phyloP scores from a whole-genome alignment of 2,888 invertebrate species.

The Phyllotreta striolata region DNA sequence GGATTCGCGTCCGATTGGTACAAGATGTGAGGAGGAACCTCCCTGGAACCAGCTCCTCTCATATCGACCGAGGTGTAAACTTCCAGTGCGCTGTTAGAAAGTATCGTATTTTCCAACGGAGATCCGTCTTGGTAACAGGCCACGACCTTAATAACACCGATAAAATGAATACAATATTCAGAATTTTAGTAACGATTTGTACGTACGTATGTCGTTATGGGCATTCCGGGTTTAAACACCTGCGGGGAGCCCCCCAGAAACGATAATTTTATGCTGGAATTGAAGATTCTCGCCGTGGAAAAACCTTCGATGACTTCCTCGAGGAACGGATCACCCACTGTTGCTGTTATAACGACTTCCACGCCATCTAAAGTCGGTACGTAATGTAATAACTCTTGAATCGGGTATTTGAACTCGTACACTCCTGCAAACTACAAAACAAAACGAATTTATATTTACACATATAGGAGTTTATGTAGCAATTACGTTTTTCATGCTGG shows the following conservation, averaged over 20 bases:
- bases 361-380: slow-evolving; percentile 76
- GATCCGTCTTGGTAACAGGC: slow-evolving; percentile 94
- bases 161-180: slow-evolving; percentile 4
- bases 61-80: slow-evolving; percentile 71
- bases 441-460: slow-evolving; percentile 10
- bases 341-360: slow-evolving; percentile 84
- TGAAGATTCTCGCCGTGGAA: slow-evolving; percentile 86
- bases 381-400: slow-evolving; percentile 76
- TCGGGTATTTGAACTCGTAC: slow-evolving; percentile 85
- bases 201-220: slow-evolving; percentile 83
- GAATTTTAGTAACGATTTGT: neutral
- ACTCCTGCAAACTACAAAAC: slow-evolving; percentile 82
- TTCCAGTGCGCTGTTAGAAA: slow-evolving; percentile 72
- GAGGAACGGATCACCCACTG: slow-evolving; percentile 86
- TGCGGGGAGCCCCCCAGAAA: slow-evolving; percentile 92
- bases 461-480: neutral
- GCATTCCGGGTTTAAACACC: slow-evolving; percentile 95
- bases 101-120: slow-evolving; percentile 70
- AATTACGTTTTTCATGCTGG: slow-evolving; percentile 78
- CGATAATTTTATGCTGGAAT: slow-evolving; percentile 82
- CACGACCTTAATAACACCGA: slow-evolving; percentile 68
- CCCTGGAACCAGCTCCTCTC: slow-evolving; percentile 70
- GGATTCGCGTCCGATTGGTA: slow-evolving; percentile 71
- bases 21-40: slow-evolving; percentile 68
- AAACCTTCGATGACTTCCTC: slow-evolving; percentile 87